Conservation (phyloP, 2,888 invertebrate species). For the Apamea anceps region DNA sequence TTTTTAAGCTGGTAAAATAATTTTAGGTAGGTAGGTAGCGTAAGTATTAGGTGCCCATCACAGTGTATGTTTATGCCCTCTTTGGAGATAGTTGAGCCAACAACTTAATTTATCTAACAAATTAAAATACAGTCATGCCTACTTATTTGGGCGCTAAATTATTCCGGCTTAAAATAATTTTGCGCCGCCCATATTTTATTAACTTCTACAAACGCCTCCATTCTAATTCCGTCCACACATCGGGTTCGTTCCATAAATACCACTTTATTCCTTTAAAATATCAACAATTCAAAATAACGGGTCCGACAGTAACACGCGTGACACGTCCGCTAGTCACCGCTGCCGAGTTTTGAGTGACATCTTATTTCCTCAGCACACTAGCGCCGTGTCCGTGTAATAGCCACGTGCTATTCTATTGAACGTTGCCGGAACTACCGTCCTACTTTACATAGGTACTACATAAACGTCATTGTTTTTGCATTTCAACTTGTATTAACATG, state of each 20-base stretch:
- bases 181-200: not conserved
- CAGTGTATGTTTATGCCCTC: not conserved
- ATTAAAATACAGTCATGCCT: not conserved
- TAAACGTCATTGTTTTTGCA: conserved; percentile 57
- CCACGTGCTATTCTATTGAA: conserved; percentile 71
- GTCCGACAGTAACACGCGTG: conserved; percentile 63
- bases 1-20: not conserved
- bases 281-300: conserved; percentile 58
- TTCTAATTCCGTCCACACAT: conserved; percentile 21
- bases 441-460: conserved; percentile 72
- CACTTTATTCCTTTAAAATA: conserved; percentile 55
- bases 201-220: not conserved
- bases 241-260: conserved; percentile 12
- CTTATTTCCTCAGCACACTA: conserved; percentile 83
- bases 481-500: conserved; percentile 52
- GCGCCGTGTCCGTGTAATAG: conserved; percentile 66
- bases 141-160: not conserved
- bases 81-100: not conserved
- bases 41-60: not conserved
- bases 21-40: no score
- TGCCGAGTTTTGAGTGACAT: conserved; percentile 81
- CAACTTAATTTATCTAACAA: not conserved
- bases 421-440: conserved; percentile 74
- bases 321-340: conserved; percentile 77
- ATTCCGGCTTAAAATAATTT: not conserved